Base-by-base conservation (phyloP, 1,140 invertebrate species). In the Anoplophora glabripennis region DNA sequence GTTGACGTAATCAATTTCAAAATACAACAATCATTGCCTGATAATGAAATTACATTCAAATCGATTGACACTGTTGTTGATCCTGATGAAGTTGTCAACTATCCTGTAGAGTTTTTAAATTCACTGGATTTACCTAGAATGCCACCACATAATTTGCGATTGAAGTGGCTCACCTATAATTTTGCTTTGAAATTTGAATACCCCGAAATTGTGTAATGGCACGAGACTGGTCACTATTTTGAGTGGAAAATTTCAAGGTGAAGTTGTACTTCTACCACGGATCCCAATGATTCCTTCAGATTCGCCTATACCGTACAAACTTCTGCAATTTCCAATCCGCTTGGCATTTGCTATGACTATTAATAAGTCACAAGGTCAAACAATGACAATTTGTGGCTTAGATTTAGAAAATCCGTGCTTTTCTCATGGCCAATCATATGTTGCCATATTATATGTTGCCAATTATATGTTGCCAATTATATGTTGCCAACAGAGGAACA, bases 181-280 rank as follows among this genome's bases (percentile, higher is more conserved):
- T 17, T 46, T 78, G 54, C 61, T 79, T 10, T 60, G 76, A 65
- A 79, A 81, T 61, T 48, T 75, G 55, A 69, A 74, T 64, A 64
- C 70, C 57, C 72, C 75, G 57, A 18, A 28, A 28, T 3, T 28
- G 5, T 28, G 21, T 2, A 28, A 28, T 5, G 5, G 21, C 2
- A 28, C 5, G 21, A 2, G 14, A 3, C 7, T 15, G 21, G 21
- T 28, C 3, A 78, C 68, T 42, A 77, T 81, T 55, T 47, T 79
- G 18, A 73, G 55, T 53, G 75, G 73, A 54, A 70, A 69, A 49
- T 74, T 63, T 59, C 57, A 57, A 48, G 71, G 62, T 57, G 68
- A 71, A 70, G 40, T 58, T 56, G 64, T 73, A 53, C 63, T 68
- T 12, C 71, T 72, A 58, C 72, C 71, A 17, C 52, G 70, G 35